phyloP scores from a whole-genome alignment of 2,888 invertebrate species.

The Sphaerophoria taeniata region DNA sequence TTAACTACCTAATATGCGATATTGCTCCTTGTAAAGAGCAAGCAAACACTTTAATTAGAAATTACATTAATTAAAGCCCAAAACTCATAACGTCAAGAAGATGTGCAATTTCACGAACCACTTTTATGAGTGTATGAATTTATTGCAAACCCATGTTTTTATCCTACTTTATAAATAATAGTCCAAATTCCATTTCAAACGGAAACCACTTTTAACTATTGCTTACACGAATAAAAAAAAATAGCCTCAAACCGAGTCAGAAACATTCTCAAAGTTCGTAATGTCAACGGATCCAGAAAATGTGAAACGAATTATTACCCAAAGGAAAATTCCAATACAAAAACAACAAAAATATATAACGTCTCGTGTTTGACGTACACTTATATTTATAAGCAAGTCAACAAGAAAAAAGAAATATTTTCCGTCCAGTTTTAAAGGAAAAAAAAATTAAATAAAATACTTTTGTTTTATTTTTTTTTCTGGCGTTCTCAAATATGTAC shows the following conservation, averaged over 20 bases:
- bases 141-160: not conserved
- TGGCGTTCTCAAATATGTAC: not conserved
- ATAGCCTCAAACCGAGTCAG: conserved; percentile 39
- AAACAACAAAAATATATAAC: conserved; percentile 13
- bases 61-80: too few relatives aligned
- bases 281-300: conserved; percentile 27
- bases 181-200: conserved; percentile 43
- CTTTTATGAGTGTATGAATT: too few relatives aligned
- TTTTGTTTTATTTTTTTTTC: not conserved
- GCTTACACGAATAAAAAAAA: not conserved
- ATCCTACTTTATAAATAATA: not conserved
- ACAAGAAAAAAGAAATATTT: conserved; percentile 39
- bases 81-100: too few relatives aligned
- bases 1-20: too few relatives aligned
- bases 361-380: conserved; percentile 21
- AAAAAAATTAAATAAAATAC: conserved; percentile 2
- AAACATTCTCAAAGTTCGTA: conserved; percentile 42
- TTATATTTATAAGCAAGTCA: conserved; percentile 31
- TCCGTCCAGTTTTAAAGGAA: conserved; percentile 15
- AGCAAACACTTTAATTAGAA: too few relatives aligned
- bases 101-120: too few relatives aligned
- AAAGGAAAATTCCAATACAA: conserved; percentile 41
- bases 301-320: conserved; percentile 12
- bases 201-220: conserved; percentile 48
- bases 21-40: too few relatives aligned